A percentile compares a stretch with the other conserved stretches of the same genome.
Evolutionary conservation across 2,797 vertebrate species (phyloP).

Genomic region (Anabas testudineus): DNA sequence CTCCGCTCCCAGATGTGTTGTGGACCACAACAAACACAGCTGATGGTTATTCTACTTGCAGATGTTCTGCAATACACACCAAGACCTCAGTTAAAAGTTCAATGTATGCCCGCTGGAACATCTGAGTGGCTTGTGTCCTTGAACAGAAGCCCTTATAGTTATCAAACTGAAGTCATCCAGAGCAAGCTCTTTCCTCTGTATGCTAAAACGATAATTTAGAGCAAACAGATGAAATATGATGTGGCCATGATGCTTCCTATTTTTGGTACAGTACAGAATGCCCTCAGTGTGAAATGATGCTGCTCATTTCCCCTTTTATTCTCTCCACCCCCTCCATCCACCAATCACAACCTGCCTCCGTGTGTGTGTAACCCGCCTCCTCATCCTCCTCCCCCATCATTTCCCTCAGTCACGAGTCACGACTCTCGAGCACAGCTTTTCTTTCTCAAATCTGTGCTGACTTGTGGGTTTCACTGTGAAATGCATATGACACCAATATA

Average conservation of each 20-base stretch:
- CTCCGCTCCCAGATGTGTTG: too few species aligned
- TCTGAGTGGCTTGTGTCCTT: slow-evolving; percentile 58
- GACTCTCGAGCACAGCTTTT: slow-evolving; percentile 67
- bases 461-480: slow-evolving; percentile 43
- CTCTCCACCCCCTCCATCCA: slow-evolving; percentile 80
- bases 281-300: slow-evolving; percentile 64
- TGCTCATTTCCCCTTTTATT: slow-evolving; percentile 71
- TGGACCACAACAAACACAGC: too few species aligned
- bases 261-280: slow-evolving; percentile 56
- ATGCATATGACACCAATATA: slow-evolving; percentile 13
- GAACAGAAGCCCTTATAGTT: slow-evolving; percentile 20
- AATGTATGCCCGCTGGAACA: slow-evolving; percentile 39
- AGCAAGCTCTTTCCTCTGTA: not conserved
- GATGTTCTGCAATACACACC: too few species aligned
- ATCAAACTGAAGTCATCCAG: not conserved
- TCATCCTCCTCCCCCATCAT: slow-evolving; percentile 61
- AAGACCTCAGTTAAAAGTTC: too few species aligned
- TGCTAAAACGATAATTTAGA: not conserved
- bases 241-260: slow-evolving; percentile 47
- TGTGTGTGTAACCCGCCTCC: slow-evolving; percentile 53
- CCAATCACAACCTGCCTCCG: slow-evolving; percentile 77
- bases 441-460: slow-evolving; percentile 63
- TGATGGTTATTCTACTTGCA: too few species aligned
- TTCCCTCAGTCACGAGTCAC: slow-evolving; percentile 79
- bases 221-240: slow-evolving; percentile 42